Base-by-base conservation (phyloP, 1,140 invertebrate species). In the Diachasma alloeum region DNA sequence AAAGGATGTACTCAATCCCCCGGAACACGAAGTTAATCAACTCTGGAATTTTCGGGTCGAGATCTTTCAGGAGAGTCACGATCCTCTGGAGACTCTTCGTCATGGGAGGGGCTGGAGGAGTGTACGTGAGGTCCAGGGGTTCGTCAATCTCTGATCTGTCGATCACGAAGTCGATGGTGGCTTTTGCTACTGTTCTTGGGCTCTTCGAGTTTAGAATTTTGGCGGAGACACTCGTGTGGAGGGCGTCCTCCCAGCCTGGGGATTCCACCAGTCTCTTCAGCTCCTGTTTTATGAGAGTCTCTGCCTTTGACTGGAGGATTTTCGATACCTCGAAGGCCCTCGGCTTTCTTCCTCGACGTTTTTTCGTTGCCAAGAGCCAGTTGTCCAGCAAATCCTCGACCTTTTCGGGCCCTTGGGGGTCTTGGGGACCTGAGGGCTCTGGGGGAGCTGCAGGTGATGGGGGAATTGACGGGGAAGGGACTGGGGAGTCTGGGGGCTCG, bases 241-340 rank as follows among this genome's bases (percentile, higher is more conserved):
- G 17, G 13, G 4, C 0, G 13, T 63, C 22, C 9, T 66, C 17
- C 72, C 72, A 74, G 9, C 66, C 56, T 3, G n/a, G 0, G 4
- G 26, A 26, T 8, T 66, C 31, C 1, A 66, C 3, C 15, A 74
- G 36, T 22, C n/a, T 56, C 5, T 9, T 39, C 17, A 74, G 59
- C n/a, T 74, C 72, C 17, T 66, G 11, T 42, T 66, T 74, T 19
- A 74, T 63, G 4, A 22, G 37, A 13, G 37, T 24, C 22, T 63
- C 39, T 15, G 17, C 9, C 2, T 74, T 56, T 19, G 56, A 9
- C 8, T 37, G 24, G 6, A 19, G 11, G 0, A 4, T 26, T 31
- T 11, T 44, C 11, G 72, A 53, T 13, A 68, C 31, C n/a, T 68
- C 95, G 96, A 85, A 74, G 91, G 92, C 83, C 78, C 42, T 70